Evolutionary conservation across 2,888 invertebrate species (phyloP).

Genomic region (Agrenia bidenticulata): DNA sequence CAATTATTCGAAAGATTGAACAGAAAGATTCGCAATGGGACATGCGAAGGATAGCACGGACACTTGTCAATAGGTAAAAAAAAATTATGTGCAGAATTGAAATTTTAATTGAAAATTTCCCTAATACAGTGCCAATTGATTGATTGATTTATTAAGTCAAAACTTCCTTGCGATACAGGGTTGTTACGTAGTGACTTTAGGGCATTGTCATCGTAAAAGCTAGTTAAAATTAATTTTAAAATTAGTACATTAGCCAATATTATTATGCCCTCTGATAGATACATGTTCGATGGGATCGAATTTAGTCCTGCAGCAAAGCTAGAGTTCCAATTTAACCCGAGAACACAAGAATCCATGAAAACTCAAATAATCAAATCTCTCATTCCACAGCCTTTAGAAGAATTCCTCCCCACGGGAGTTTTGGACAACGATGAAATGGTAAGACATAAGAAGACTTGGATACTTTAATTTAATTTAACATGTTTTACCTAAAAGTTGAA

Average conservation of each 20-base stretch:
- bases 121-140: background rate
- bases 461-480: background rate
- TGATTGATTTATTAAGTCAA: no score
- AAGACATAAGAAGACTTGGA: background rate
- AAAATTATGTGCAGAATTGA: background rate
- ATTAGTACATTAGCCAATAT: constrained; percentile 1
- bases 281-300: constrained; percentile 48
- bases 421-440: constrained; percentile 51
- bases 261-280: constrained; percentile 22
- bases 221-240: no score
- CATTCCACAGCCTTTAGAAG: constrained; percentile 37
- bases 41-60: constrained; percentile 40
- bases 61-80: constrained; percentile 40
- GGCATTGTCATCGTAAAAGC: no score
- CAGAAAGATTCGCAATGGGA: constrained; percentile 41
- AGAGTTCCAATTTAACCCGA: constrained; percentile 36
- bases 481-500: background rate
- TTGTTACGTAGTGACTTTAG: no score
- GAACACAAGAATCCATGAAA: constrained; percentile 33
- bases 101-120: background rate
- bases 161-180: no score
- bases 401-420: constrained; percentile 36
- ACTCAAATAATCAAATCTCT: constrained; percentile 33
- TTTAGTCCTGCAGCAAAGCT: constrained; percentile 27
- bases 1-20: constrained; percentile 51